Percentiles rank a stretch among this genome's conserved stretches.
phyloP scores from a whole-genome alignment of 2,113 vertebrate species.

The Scopus umbretta region DNA sequence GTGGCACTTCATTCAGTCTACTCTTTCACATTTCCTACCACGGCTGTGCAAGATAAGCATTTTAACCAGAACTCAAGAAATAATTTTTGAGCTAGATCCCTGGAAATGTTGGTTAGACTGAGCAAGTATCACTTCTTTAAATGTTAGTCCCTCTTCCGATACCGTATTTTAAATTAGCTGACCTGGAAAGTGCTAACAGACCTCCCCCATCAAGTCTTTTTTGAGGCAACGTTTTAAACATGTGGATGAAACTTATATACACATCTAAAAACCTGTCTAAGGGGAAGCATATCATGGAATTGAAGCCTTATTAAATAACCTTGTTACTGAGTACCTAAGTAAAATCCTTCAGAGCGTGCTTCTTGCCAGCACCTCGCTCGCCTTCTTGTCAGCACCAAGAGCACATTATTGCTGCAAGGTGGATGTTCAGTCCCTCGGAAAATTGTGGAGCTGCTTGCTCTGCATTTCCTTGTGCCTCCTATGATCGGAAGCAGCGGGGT shows the following conservation, averaged over 20 bases:
- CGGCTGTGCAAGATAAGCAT: background rate
- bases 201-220: background rate
- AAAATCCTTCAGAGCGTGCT: background rate
- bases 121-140: background rate
- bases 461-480: background rate
- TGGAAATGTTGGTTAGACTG: background rate
- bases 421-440: rapidly evolving
- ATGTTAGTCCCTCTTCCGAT: background rate
- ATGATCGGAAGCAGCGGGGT: background rate
- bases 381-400: background rate
- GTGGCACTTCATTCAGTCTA: background rate
- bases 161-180: background rate
- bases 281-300: background rate
- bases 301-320: background rate
- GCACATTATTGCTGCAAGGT: background rate
- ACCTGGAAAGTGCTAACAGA: background rate
- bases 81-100: background rate
- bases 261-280: background rate
- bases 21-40: background rate
- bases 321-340: background rate
- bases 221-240: background rate
- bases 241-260: background rate
- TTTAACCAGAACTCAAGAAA: background rate
- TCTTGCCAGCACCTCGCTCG: background rate
- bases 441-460: background rate